Conservation (phyloP, 2,797 vertebrate genomes). For the Xenopus petersii region DNA sequence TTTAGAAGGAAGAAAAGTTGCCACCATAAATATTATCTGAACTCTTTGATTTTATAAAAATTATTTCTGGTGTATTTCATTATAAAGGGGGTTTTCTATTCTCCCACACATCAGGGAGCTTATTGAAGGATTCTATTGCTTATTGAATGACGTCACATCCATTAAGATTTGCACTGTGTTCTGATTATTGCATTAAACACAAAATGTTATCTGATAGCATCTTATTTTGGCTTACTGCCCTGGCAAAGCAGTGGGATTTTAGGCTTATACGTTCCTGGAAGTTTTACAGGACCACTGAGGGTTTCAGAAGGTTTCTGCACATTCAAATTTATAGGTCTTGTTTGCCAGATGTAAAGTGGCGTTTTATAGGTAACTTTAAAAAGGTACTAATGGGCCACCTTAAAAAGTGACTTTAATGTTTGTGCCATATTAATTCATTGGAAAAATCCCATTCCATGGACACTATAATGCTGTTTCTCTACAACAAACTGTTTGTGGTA, state of each 20-base stretch:
- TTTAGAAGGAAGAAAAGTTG: no score
- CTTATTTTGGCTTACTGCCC: constrained; percentile 53
- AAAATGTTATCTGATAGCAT: constrained; percentile 55
- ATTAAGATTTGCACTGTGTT: constrained; percentile 44
- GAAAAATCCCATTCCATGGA: neutral
- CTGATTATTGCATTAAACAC: constrained; percentile 51
- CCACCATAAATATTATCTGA: no score
- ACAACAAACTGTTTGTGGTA: neutral
- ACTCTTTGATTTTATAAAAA: no score
- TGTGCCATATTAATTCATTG: constrained; percentile 48
- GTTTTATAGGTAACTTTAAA: constrained; percentile 57
- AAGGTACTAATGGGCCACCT: constrained; percentile 50
- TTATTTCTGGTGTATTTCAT: no score
- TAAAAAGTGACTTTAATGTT: constrained; percentile 54
- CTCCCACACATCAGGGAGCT: neutral
- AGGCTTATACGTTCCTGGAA: constrained; percentile 54
- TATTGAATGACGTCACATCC: neutral
- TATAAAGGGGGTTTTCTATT: neutral
- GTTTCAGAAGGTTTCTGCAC: constrained; percentile 59
- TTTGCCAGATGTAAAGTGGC: constrained; percentile 52
- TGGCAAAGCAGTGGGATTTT: constrained; percentile 56
- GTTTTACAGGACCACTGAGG: constrained; percentile 56
- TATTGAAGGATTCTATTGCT: neutral
- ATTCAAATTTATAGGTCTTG: constrained; percentile 55
- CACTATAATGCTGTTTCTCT: neutral